Base-by-base conservation (phyloP, 2,113 vertebrate genomes). In the Blennius ocellaris region DNA sequence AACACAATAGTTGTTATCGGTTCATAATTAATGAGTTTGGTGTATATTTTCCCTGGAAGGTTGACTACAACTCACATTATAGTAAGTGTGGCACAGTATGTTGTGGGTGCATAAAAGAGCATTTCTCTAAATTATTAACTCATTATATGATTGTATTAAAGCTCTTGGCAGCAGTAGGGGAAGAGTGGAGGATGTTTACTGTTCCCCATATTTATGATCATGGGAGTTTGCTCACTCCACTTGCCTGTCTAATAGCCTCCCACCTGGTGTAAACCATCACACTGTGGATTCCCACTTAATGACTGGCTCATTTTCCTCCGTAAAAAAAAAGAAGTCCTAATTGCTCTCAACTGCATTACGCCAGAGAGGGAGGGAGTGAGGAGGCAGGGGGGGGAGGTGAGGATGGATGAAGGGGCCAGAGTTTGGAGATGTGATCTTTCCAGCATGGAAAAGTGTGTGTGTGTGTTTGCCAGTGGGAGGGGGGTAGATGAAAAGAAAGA, bases 181-280 rank as follows among this genome's bases (percentile, higher is more conserved):
- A 55, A 50, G 39, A 51, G 78, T 66, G 64, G 67, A 68, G 59
- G 69, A 83, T 89, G 82, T 89, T 88, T 85, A 76, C 83, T 69
- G 58, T 74, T 78, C 51, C 66, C 59, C 59, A 64, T 82, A 77
- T 86, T 86, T 85, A 84, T 83, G 80, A 76, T 77, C 45, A 58
- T 54, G 76, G 80, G 83, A 87, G 84, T 82, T 88, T 81, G 80
- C 80, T 88, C 76, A 63, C 76, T 76, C 70, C 69, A 61, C 80
- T 83, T 77, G 72, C 62, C 78, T 53, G 60, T 68, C 65, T 87
- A 82, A 86, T 85, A 74, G 71, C 68, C 80, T 87, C 77, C 82
- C 86, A 86, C 84, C 87, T 84, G 77, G 80, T 50, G 48, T 69
- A 76, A 86, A 85, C 60, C 73, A 73, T 80, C 75, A 44, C 83